Evolutionary conservation across 2,113 vertebrate species (phyloP).

Genomic region (Illadopsis cleaveri): DNA sequence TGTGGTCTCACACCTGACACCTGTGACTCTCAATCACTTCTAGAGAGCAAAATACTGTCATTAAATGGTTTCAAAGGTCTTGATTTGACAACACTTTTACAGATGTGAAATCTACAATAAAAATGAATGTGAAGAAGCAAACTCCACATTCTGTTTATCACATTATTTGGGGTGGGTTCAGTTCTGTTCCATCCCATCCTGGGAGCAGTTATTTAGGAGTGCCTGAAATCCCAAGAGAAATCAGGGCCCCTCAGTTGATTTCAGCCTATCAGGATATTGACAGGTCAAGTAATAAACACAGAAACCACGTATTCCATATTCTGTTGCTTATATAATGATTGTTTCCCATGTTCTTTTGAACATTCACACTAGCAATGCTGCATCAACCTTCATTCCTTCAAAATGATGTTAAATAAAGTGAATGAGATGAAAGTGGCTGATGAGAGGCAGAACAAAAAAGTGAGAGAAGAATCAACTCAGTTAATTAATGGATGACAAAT

Average conservation of each 20-base stretch:
- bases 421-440: background rate
- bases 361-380: background rate
- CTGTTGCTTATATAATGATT: background rate
- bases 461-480: background rate
- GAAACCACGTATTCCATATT: background rate
- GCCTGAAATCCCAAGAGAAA: background rate
- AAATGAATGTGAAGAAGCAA: background rate
- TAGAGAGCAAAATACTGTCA: background rate
- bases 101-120: background rate
- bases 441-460: background rate
- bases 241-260: background rate
- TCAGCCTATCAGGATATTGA: background rate
- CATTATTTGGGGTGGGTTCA: background rate
- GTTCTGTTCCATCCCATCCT: background rate
- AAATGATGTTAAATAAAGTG: background rate
- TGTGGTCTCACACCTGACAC: background rate
- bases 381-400: background rate
- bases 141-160: background rate
- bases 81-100: background rate
- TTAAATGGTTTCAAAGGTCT: background rate
- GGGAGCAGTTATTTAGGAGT: background rate
- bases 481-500: background rate
- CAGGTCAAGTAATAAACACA: background rate
- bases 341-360: background rate
- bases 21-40: background rate